These are phyloP conservation scores for Gibbula magus DNA, from an alignment of 2,888 invertebrate species.

Conservation along the genomic window DNA sequence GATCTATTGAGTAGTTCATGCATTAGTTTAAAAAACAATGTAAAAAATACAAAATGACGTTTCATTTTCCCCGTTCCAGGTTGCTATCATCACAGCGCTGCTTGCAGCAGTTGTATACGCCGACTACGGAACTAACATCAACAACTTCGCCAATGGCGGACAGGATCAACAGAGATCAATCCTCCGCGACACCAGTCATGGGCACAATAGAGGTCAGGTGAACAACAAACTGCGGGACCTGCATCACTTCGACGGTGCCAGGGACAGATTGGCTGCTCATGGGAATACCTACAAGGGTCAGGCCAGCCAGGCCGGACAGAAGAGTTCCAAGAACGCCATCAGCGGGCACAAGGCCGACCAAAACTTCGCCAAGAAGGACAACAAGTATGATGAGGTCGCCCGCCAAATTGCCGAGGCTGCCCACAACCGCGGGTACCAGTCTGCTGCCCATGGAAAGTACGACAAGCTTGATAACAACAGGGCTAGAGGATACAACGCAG, in stretches of 20 bases:
- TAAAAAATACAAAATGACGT: not conserved
- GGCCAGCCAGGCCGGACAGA: conserved; percentile 12
- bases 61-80: not conserved
- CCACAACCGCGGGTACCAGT: not conserved
- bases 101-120: conserved; percentile 12
- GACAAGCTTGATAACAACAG: conserved; percentile 27
- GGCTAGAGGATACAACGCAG: conserved; percentile 37
- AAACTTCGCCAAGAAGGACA: not conserved
- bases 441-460: conserved; percentile 10
- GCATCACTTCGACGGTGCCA: not conserved
- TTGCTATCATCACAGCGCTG: not conserved
- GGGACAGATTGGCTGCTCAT: not conserved
- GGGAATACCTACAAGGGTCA: conserved; percentile 4
- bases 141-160: not conserved
- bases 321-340: not conserved
- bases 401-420: not conserved
- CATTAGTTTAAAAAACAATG: too few relatives aligned
- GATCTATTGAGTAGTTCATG: too few relatives aligned
- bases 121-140: conserved; percentile 22
- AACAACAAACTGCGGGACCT: not conserved
- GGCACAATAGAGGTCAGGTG: not conserved
- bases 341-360: conserved; percentile 6
- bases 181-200: not conserved
- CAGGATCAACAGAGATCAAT: not conserved
- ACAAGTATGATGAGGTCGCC: not conserved